A percentile compares a stretch with the other conserved stretches of the same genome.
These are phyloP conservation scores for Uloborus plumipes DNA, from an alignment of 2,888 invertebrate genomes.

Conservation along the genomic window DNA sequence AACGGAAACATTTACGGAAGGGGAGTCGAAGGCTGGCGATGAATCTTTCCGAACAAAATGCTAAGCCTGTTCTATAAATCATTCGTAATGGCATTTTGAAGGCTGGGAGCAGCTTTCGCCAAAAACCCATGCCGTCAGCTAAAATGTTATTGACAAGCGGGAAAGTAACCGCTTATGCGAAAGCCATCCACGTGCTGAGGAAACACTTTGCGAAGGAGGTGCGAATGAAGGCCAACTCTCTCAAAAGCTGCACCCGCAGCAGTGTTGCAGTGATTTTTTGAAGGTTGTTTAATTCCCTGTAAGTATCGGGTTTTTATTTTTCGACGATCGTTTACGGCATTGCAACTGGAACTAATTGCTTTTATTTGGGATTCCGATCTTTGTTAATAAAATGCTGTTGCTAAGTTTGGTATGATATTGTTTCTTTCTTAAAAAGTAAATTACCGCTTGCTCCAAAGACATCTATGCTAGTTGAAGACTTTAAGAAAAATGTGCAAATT, in stretches of 20 bases:
- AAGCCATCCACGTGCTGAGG: conserved; percentile 16
- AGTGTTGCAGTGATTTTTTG: not conserved
- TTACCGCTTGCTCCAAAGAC: too few relatives aligned
- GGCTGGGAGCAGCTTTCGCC: conserved; percentile 21
- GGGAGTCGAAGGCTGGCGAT: not conserved
- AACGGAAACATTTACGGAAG: conserved; percentile 27
- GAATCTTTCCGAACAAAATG: conserved; percentile 21
- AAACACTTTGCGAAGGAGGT: not conserved
- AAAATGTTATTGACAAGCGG: conserved; percentile 45
- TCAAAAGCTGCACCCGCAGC: not conserved
- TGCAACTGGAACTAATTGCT: too few relatives aligned
- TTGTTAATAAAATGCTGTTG: too few relatives aligned
- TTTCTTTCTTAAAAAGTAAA: too few relatives aligned
- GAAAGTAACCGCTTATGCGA: conserved; percentile 23
- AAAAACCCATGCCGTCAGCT: conserved; percentile 43
- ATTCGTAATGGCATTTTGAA: conserved; percentile 50
- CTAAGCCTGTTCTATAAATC: conserved; percentile 55
- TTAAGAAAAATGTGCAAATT: too few relatives aligned
- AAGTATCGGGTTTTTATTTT: too few relatives aligned
- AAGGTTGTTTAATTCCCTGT: conserved; percentile 14
- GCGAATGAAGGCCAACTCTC: not conserved
- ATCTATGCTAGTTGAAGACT: too few relatives aligned
- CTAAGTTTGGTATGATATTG: too few relatives aligned
- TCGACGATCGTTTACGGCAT: too few relatives aligned
- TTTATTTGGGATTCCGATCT: too few relatives aligned